phyloP scores from a whole-genome alignment of 2,888 invertebrate species.

The Oligia strigilis region DNA sequence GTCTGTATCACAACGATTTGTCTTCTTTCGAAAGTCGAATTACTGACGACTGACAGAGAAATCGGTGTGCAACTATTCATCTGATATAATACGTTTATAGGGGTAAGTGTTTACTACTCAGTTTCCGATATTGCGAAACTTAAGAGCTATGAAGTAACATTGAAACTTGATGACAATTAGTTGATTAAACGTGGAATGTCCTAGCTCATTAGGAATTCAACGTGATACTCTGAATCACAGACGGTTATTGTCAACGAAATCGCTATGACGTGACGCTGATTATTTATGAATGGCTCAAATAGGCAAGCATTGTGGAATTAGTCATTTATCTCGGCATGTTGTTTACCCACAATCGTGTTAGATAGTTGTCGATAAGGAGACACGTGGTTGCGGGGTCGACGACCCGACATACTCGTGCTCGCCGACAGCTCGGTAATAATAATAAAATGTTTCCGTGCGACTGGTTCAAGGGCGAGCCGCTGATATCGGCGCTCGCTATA shows the following conservation, averaged over 20 bases:
- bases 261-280: constrained; percentile 83
- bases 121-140: constrained; percentile 45
- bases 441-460: constrained; percentile 91
- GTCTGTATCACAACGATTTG: no score
- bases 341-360: constrained; percentile 91
- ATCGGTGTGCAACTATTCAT: no score
- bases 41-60: no score
- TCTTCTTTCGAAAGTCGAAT: no score
- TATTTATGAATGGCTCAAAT: constrained; percentile 88
- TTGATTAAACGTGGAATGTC: constrained; percentile 56
- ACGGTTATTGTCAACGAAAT: constrained; percentile 78
- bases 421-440: constrained; percentile 91
- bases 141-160: constrained; percentile 23
- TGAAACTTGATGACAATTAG: constrained; percentile 41
- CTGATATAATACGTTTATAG: no score
- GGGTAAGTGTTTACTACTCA: constrained; percentile 22
- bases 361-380: constrained; percentile 91
- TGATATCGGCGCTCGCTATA: constrained; percentile 91
- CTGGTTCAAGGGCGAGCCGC: constrained; percentile 91
- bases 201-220: constrained; percentile 69
- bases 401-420: constrained; percentile 90
- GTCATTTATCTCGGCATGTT: constrained; percentile 90
- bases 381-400: constrained; percentile 90
- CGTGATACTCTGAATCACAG: constrained; percentile 67
- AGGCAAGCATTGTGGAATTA: constrained; percentile 88